Evolutionary conservation across 2,797 vertebrate species (phyloP).

Genomic region (Platalea minor): DNA sequence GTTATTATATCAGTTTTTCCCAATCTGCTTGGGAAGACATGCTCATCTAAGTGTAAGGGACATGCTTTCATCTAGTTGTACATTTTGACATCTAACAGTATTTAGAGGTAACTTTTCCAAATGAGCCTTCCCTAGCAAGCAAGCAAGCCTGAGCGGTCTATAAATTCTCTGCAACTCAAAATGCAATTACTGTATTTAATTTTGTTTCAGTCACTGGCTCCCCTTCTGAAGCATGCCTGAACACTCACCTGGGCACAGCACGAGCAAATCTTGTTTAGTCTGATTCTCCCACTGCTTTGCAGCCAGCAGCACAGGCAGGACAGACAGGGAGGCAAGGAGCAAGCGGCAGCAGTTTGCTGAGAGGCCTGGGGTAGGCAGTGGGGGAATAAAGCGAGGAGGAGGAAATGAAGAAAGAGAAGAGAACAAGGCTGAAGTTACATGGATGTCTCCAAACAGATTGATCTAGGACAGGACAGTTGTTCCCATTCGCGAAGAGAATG

Average conservation of each 20-base stretch:
- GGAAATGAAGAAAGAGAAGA: neutral
- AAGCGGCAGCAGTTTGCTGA: neutral
- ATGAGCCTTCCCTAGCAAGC: neutral
- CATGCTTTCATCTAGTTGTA: neutral
- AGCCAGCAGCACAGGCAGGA: neutral
- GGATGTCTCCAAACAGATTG: neutral
- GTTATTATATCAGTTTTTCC: neutral
- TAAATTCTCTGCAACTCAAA: neutral
- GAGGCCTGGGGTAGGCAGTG: neutral
- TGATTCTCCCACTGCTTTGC: neutral
- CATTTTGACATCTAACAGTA: neutral
- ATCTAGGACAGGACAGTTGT: neutral
- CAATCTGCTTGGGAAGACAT: neutral
- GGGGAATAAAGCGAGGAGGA: neutral
- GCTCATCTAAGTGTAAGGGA: neutral
- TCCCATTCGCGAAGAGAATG: neutral
- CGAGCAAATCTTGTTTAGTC: neutral
- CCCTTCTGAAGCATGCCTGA: neutral
- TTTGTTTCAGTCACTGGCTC: neutral
- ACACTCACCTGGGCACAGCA: neutral
- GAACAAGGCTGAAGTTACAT: neutral
- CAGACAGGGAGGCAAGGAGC: neutral
- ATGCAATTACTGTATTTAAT: neutral
- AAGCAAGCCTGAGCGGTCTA: neutral
- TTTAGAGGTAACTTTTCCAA: neutral